Evolutionary conservation across 2,113 vertebrate genomes (phyloP), one percentile per base, ranked within the genome.

Genomic region (Bufo gargarizans): DNA sequence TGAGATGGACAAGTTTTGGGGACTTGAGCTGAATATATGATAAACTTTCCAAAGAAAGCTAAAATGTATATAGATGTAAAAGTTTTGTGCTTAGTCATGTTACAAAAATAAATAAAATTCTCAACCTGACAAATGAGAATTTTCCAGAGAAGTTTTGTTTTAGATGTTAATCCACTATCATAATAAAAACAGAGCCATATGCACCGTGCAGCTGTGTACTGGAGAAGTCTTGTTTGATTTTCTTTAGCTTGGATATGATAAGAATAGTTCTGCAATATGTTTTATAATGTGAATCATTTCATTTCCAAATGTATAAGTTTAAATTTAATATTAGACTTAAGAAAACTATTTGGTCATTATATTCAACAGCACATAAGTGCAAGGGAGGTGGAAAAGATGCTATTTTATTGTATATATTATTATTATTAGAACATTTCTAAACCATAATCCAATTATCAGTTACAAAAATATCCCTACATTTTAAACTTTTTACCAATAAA

Each of bases 211-310:
- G 82, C 63, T 84, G 65, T 69, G 49, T n/a, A 49, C n/a, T n/a
- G 8, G n/a, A 67, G 43, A 84, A 16, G 16, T n/a, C 67, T 69
- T 50, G n/a, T 53, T 71, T 53, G 61, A 69, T 83, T 53, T 83
- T 50, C 13, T 17, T 49, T 33, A 33, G 61, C 20, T 63, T 55
- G 47, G 47, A 50, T n/a, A 16, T n/a, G 61, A 49, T 83, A 83
- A 83, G 61, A 83, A 84, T 84, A 84, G 47, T 82, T 69, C 82
- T 69, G 49, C 63, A 69, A 84, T 84, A 84, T 71, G 82, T 71
- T 69, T 71, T 55, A 55, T 14, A 71, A 65, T 14, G 63, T 84
- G 82, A 84, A 49, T 84, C 82, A 71, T 55, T 63, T 22, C 4
- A n/a, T n/a, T 33, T 63, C 63, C 63, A 53, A 33, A 84, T 53